Percentiles rank a stretch among this genome's conserved stretches.
phyloP scores from a whole-genome alignment of 92 coral and sea anemone genomes.

The Bergia sp. region DNA sequence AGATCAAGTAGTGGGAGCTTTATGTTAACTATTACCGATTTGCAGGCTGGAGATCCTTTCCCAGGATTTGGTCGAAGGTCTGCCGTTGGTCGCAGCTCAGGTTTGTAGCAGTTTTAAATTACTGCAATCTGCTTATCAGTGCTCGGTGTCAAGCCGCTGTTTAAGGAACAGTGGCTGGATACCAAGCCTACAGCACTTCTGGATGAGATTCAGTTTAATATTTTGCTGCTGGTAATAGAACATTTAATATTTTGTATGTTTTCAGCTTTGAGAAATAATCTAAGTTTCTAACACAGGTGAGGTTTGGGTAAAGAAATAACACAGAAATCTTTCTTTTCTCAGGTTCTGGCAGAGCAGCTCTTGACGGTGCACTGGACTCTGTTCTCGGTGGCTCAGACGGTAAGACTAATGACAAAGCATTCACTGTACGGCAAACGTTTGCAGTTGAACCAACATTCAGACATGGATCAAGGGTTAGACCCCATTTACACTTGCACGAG shows the following conservation, averaged over 20 bases:
- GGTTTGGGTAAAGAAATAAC: not conserved
- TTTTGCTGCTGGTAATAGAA: not conserved
- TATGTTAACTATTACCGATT: not conserved
- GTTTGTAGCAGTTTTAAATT: slow-evolving; percentile 31
- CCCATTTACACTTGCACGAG: too few relatives aligned
- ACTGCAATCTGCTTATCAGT: too few relatives aligned
- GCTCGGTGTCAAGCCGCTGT: too few relatives aligned
- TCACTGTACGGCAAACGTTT: not conserved
- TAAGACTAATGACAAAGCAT: not conserved
- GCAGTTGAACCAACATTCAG: not conserved
- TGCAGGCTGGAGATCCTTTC: slow-evolving; percentile 69
- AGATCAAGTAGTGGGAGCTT: not conserved
- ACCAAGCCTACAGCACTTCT: too few relatives aligned
- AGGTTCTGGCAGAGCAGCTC: slow-evolving; percentile 13
- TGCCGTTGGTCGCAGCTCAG: slow-evolving; percentile 64
- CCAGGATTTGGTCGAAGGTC: slow-evolving; percentile 74
- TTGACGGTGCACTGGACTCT: slow-evolving; percentile 38
- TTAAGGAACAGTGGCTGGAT: too few relatives aligned
- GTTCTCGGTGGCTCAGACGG: slow-evolving; percentile 41
- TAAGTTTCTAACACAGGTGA: too few relatives aligned
- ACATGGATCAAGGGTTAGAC: too few relatives aligned
- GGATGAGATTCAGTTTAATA: not conserved
- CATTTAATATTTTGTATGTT: not conserved
- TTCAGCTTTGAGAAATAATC: too few relatives aligned
- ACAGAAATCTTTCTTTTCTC: not conserved